These are phyloP conservation scores for Calliopsis andreniformis DNA, from an alignment of 1,140 invertebrate species.

Conservation along the genomic window DNA sequence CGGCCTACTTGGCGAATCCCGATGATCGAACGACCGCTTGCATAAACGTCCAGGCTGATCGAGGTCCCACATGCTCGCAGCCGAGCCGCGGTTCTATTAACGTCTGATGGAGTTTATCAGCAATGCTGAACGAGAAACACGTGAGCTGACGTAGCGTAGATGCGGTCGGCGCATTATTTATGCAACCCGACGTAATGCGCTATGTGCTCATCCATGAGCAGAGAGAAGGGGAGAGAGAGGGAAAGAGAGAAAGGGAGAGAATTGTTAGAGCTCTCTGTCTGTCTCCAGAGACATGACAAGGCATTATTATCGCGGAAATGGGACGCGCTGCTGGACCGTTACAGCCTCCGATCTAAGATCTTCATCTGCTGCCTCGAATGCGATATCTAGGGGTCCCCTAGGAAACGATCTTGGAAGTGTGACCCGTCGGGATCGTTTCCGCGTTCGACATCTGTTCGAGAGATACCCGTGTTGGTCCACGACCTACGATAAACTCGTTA, in stretches of 20 bases:
- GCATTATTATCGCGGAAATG: constrained; percentile 53
- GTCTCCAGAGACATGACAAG: background rate
- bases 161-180: constrained; percentile 24
- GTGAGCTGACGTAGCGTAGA: background rate
- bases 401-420: background rate
- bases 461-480: constrained; percentile 13
- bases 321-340: constrained; percentile 39
- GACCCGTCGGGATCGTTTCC: constrained; percentile 15
- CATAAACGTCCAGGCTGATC: constrained; percentile 15
- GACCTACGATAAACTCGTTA: constrained; percentile 34
- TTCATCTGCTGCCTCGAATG: constrained; percentile 16
- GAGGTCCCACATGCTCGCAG: background rate
- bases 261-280: background rate
- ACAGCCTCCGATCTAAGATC: constrained; percentile 29
- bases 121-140: constrained; percentile 26
- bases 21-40: constrained; percentile 19
- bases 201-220: background rate
- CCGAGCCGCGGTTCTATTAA: constrained; percentile 25
- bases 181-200: constrained; percentile 18
- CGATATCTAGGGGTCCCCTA: background rate
- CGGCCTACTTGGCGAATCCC: background rate
- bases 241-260: background rate
- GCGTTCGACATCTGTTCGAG: constrained; percentile 36
- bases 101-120: constrained; percentile 28
- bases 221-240: background rate